Evolutionary conservation across 2,113 vertebrate genomes (phyloP).

Genomic region (Sisor rabdophorus): DNA sequence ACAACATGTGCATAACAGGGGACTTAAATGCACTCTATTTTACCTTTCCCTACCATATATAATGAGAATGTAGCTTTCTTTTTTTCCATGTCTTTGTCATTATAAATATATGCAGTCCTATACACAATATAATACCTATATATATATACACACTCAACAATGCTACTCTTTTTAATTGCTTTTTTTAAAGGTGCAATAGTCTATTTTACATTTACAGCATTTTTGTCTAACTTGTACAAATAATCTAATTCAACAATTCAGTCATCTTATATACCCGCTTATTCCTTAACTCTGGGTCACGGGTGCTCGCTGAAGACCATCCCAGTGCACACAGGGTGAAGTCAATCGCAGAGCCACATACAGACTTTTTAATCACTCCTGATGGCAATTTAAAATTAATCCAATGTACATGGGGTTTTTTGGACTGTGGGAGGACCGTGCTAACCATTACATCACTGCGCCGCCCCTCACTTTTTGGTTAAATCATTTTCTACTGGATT

Average conservation of each 20-base stretch:
- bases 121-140: conserved; percentile 28
- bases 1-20: conserved; percentile 4
- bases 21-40: conserved; percentile 17
- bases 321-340: no score
- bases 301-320: no score
- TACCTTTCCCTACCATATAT: conserved; percentile 40
- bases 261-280: no score
- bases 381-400: no score
- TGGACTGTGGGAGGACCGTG: no score
- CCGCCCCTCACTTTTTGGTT: no score
- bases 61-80: conserved; percentile 63
- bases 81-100: conserved; percentile 47
- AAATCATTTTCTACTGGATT: background rate
- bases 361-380: no score
- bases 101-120: conserved; percentile 45
- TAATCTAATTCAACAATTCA: background rate
- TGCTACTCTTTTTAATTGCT: conserved; percentile 43
- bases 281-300: no score
- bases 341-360: no score
- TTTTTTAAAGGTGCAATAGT: conserved; percentile 31
- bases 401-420: no score
- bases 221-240: background rate
- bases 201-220: background rate
- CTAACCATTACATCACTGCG: no score
- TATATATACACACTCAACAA: conserved; percentile 16